Evolutionary conservation across 2,888 invertebrate species (phyloP), one percentile per base, ranked within the genome.

Genomic region (Pammene fasciana): DNA sequence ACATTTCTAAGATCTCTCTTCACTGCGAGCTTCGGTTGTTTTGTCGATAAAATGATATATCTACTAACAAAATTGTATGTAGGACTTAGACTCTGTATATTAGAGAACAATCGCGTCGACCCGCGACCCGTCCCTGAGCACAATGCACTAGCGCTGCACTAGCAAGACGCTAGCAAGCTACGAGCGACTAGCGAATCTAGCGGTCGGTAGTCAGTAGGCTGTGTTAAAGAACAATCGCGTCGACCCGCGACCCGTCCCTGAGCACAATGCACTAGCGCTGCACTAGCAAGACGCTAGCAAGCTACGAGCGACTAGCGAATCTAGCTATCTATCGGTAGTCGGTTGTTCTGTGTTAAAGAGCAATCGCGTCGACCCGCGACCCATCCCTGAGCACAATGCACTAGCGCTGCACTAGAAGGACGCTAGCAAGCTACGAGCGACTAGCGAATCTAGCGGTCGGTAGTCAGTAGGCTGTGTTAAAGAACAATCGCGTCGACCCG

Each of bases 121-220:
- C 60, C 54, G 54, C 67, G 60, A 67, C 60, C 59, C 59, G 59
- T 67, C 59, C 54, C 60, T 60, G 45, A 36, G 45, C 67, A 26
- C 54, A 60, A 57, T 60, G 60, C 45, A 67, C 60, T 45, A 67
- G 59, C 9, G 52, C 38, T 45, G 34, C 46, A 46, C n/a, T n/a
- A n/a, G n/a, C n/a, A n/a, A n/a, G n/a, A n/a, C n/a, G n/a, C n/a
- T n/a, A 8, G 14, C 43, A 45, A 54, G 52, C 1, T 8, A 60
- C 45, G 16, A 45, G 52, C 43, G 36, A 60, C 45, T 13, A 26
- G 60, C 60, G 67, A 45, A 43, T 43, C 11, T 10, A 43, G 7
- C 5, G 0, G 11, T 11, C 10, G 11, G 10, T 43, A 9, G 7
- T 7, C n/a, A n/a, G n/a, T n/a, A n/a, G n/a, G 9, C 10, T 10